These are phyloP conservation scores for Coracias cyanogaster DNA, from an alignment of 2,797 vertebrate genomes.

Conservation along the genomic window DNA sequence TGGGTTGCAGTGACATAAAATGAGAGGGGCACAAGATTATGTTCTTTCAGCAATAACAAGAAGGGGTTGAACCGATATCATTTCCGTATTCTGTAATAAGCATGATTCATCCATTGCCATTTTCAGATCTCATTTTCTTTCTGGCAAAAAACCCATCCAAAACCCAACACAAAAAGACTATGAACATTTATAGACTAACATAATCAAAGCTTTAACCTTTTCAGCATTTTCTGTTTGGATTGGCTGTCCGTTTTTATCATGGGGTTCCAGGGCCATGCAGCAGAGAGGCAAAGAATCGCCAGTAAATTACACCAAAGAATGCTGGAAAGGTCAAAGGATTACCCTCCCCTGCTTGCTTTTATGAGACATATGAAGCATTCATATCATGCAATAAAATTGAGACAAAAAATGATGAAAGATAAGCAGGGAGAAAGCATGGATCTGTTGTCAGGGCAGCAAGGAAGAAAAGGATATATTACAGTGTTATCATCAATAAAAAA, in stretches of 20 bases:
- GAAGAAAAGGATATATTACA: background rate
- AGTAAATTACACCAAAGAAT: conserved; percentile 66
- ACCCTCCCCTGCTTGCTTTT: conserved; percentile 53
- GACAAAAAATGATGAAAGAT: conserved; percentile 48
- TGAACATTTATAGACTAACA: conserved; percentile 59
- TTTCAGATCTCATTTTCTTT: conserved; percentile 64
- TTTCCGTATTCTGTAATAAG: conserved; percentile 57
- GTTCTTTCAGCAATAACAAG: conserved; percentile 29
- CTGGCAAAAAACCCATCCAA: background rate
- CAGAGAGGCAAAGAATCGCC: conserved; percentile 13
- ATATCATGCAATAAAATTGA: conserved; percentile 50
- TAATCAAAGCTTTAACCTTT: conserved; percentile 66
- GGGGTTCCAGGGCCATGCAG: conserved; percentile 25
- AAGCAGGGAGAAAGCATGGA: conserved; percentile 34
- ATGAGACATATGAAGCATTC: conserved; percentile 44
- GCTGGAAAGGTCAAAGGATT: conserved; percentile 72
- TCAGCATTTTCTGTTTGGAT: conserved; percentile 41
- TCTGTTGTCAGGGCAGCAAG: background rate
- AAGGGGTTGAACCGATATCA: background rate
- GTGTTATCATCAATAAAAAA: conserved; percentile 33
- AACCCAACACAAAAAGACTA: background rate
- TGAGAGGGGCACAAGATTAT: conserved; percentile 36
- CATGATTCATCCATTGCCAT: conserved; percentile 60
- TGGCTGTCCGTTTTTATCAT: conserved; percentile 62
- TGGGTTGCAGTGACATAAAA: conserved; percentile 57